These are phyloP conservation scores for Menura novaehollandiae DNA, from an alignment of 2,113 vertebrate genomes.

Conservation along the genomic window DNA sequence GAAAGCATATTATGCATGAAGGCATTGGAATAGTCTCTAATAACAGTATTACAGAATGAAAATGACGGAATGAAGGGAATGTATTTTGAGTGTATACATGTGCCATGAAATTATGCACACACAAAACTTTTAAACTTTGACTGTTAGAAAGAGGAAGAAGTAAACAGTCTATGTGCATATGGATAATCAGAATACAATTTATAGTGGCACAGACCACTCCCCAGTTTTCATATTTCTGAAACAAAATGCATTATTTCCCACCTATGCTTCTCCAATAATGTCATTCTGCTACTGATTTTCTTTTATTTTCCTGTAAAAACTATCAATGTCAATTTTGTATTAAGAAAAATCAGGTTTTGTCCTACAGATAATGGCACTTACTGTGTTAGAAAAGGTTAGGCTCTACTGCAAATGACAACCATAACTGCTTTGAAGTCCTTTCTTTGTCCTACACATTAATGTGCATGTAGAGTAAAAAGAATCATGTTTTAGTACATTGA, in stretches of 20 bases:
- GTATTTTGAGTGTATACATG: not conserved
- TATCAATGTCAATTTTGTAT: not conserved
- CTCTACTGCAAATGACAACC: not conserved
- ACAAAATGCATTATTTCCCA: not conserved
- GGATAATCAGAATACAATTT: not conserved
- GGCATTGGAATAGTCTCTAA: not conserved
- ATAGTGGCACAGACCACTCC: not conserved
- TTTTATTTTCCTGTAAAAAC: not conserved
- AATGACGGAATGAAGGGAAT: not conserved
- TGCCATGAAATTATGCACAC: rapidly evolving
- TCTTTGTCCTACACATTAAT: not conserved
- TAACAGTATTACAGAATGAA: not conserved
- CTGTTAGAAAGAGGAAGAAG: not conserved
- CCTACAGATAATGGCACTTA: not conserved
- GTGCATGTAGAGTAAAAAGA: not conserved
- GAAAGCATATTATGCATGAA: not conserved
- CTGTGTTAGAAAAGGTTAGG: not conserved
- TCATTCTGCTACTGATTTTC: not conserved
- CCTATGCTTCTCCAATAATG: not conserved
- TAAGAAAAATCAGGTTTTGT: not conserved
- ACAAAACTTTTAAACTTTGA: not conserved
- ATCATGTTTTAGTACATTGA: not conserved
- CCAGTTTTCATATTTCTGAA: not conserved
- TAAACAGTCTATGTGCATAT: not conserved
- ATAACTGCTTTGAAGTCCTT: not conserved